Conservation (phyloP, 2,888 invertebrate species). For the Hypsopygia costalis region DNA sequence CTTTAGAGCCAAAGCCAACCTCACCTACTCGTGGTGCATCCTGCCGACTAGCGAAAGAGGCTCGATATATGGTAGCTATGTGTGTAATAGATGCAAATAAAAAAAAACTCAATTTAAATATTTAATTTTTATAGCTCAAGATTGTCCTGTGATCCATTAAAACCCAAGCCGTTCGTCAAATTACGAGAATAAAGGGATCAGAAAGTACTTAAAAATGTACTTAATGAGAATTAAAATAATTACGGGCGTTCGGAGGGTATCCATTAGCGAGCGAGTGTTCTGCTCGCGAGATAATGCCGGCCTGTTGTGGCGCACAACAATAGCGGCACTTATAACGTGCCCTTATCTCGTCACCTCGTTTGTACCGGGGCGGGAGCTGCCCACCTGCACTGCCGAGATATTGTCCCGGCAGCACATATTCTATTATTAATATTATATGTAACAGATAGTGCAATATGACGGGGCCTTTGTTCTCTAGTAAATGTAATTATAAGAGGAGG, state of each 20-base stretch:
- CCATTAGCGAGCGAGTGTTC: constrained; percentile 50
- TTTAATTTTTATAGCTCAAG: too few species aligned
- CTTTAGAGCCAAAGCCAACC: too few species aligned
- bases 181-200: constrained; percentile 35
- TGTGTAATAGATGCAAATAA: too few species aligned
- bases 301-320: constrained; percentile 29
- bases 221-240: constrained; percentile 65
- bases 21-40: too few species aligned
- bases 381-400: constrained; percentile 53
- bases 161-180: neutral
- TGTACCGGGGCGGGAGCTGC: constrained; percentile 38
- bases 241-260: constrained; percentile 52
- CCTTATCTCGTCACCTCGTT: constrained; percentile 63
- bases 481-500: too few species aligned
- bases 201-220: constrained; percentile 49
- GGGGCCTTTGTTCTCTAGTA: too few species aligned
- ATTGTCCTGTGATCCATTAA: neutral
- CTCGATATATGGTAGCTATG: too few species aligned
- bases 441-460: neutral
- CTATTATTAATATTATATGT: neutral
- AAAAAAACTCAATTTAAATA: too few species aligned
- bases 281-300: constrained; percentile 49
- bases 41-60: too few species aligned
- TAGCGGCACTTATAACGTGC: constrained; percentile 50
- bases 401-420: constrained; percentile 11